Evolutionary conservation across 1,140 invertebrate genomes (phyloP), one percentile per base, ranked within the genome.

Genomic region (Cotesia typhae): DNA sequence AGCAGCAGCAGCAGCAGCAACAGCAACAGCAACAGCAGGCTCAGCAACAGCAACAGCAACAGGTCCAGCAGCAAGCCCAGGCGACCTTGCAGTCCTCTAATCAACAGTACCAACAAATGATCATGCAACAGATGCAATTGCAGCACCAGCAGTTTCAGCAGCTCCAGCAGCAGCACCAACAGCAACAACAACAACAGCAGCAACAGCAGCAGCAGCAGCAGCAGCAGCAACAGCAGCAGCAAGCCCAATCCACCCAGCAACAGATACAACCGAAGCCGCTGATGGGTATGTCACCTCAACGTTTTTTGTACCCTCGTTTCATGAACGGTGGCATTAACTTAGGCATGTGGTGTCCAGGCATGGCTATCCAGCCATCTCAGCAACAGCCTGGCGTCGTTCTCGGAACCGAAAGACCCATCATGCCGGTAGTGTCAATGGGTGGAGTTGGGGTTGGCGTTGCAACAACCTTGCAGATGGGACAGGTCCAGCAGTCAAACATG

Each of bases 261-360:
- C 89, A 89, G 78, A 87, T 89, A 67, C 89, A 90, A 75, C 87
- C 87, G 6, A 88, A 89, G 77, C 85, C 89, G 14, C 83, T 89
- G 71, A 89, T 89, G 88, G 85, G 88, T 89, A 82, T 81, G 86
- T 28, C 41, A 6, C 17, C 12, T 65, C 35, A 65, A 37, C 52
- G 35, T 61, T 20, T 61, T 51, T 57, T 35, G 20, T 38, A 37
- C 51, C 35, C 36, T 65, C 38, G 38, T 59, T 53, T 38, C 41
- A 12, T 65, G 14, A 57, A 47, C 47, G 36, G 14, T 57, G 14
- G 41, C 41, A 60, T 61, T 71, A 65, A 65, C 63, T 47, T 37
- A 41, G 37, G 63, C 38, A 65, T 36, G 63, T 65, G 63, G 63
- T 65, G 35, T 47, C 64, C 82, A 63, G 82, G 86, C 28, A 85